Evolutionary conservation across 2,113 vertebrate genomes (phyloP), one percentile per base, ranked within the genome.

Genomic region (Blennius ocellaris): DNA sequence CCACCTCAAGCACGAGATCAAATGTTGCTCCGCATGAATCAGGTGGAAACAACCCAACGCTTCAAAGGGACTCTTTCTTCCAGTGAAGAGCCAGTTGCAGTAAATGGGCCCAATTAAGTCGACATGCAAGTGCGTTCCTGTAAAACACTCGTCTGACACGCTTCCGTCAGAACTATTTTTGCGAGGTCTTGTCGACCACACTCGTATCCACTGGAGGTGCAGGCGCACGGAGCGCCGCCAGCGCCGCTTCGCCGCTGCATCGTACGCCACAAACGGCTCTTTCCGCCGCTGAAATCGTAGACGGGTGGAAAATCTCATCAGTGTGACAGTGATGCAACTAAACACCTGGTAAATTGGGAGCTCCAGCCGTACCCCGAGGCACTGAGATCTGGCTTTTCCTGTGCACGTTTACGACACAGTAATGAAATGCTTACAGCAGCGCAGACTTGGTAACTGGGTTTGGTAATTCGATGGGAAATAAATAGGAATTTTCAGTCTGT

Each of bases 301-400:
- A 84, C 72, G 44, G 60, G 82, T 78, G 76, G 72, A 81, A 50
- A 45, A 61, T 82, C 78, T 63, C 69, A 50, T 75, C 76, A 62
- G 69, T 37, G 69, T 70, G 79, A 76, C 82, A 73, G 50, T 66
- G 60, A 75, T 58, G 63, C 70, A 82, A 69, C 80, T 66, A 71
- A 78, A 85, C 69, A 63, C 81, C 71, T 82, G 74, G 78, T 67
- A 47, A 55, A 80, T 72, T 75, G 36, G 54, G 45, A 61, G 62
- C 59, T 70, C 50, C 36, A 30, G 59, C 64, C 39, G 15, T 50
- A 52, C 70, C 60, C 57, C 51, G 43, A 8, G 38, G 77, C 71
- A 80, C 79, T 82, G 73, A 67, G 63, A 56, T 51, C 15, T 70
- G 44, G 78, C 76, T 90, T 81, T 87, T 85, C 53, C 66, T 80